phyloP scores from a whole-genome alignment of 2,113 vertebrate genomes.

The Gadus macrocephalus region DNA sequence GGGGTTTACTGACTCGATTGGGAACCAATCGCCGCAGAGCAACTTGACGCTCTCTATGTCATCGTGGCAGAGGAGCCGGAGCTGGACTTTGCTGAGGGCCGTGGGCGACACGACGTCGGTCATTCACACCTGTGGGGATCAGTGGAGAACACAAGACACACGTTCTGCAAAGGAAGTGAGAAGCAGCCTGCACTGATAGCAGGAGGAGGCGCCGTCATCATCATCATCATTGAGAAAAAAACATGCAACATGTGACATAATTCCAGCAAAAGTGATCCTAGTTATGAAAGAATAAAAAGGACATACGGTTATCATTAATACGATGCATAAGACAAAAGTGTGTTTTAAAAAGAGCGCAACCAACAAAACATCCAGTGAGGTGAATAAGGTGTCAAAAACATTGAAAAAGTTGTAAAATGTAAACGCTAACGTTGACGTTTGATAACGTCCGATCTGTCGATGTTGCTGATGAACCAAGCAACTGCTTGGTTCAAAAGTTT shows the following conservation, averaged over 20 bases:
- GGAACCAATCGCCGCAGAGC: slow-evolving; percentile 97
- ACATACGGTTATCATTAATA: too few species aligned
- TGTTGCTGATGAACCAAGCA: not conserved
- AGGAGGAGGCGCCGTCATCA: not conserved
- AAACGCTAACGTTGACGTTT: not conserved
- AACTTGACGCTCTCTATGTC: slow-evolving; percentile 98
- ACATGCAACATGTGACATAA: too few species aligned
- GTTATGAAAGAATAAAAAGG: too few species aligned
- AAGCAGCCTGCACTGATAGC: not conserved
- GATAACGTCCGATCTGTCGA: not conserved
- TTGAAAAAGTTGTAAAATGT: not conserved
- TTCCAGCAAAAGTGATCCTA: too few species aligned
- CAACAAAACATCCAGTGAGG: too few species aligned
- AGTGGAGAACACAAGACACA: not conserved
- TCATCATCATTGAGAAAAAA: not conserved
- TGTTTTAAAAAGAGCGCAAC: too few species aligned
- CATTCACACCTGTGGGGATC: slow-evolving; percentile 88
- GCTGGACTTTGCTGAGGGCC: slow-evolving; percentile 91
- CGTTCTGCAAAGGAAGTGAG: not conserved
- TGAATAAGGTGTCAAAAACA: not conserved
- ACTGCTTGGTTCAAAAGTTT: not conserved
- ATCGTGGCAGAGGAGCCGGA: slow-evolving; percentile 97
- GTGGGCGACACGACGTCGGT: slow-evolving; percentile 91
- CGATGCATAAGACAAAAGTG: too few species aligned
- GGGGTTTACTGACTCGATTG: slow-evolving; percentile 84